These are phyloP conservation scores for Eubasilissa regina DNA, from an alignment of 1,140 invertebrate species.

Conservation along the genomic window DNA sequence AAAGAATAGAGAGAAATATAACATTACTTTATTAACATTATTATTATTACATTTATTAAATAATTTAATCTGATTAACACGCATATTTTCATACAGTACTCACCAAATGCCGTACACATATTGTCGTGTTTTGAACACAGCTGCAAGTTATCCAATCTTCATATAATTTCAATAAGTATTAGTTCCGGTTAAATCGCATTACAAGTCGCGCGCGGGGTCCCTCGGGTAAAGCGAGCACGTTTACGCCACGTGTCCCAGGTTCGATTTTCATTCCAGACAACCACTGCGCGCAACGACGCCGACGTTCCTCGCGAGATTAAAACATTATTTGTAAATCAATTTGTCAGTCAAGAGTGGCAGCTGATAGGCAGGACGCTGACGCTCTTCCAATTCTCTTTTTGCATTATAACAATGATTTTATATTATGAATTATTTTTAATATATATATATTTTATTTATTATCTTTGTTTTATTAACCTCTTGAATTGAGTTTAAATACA, in stretches of 20 bases:
- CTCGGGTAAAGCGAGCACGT: neutral
- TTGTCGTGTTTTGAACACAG: neutral
- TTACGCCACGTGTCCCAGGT: conserved; percentile 19
- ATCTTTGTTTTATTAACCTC: too few species aligned
- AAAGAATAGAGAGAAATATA: too few species aligned
- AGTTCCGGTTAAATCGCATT: conserved; percentile 25
- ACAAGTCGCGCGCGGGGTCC: conserved; percentile 6
- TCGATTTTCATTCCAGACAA: neutral
- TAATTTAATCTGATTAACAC: too few species aligned
- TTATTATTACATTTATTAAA: too few species aligned
- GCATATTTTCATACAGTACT: too few species aligned
- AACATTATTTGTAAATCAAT: conserved; percentile 43
- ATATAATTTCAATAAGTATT: conserved; percentile 19
- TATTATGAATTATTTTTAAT: too few species aligned
- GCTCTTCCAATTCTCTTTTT: too few species aligned
- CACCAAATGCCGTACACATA: too few species aligned
- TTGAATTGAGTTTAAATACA: too few species aligned
- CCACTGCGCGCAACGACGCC: neutral
- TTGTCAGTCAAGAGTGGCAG: conserved; percentile 23
- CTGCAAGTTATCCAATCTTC: conserved; percentile 5
- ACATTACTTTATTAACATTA: too few species aligned
- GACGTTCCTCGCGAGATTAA: conserved; percentile 14
- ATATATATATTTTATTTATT: too few species aligned
- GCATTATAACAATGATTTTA: too few species aligned
- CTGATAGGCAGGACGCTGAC: neutral